A percentile compares a stretch with the other conserved stretches of the same genome.
These are phyloP conservation scores for Cyaniris semiargus DNA, from an alignment of 2,888 invertebrate genomes.

Conservation along the genomic window DNA sequence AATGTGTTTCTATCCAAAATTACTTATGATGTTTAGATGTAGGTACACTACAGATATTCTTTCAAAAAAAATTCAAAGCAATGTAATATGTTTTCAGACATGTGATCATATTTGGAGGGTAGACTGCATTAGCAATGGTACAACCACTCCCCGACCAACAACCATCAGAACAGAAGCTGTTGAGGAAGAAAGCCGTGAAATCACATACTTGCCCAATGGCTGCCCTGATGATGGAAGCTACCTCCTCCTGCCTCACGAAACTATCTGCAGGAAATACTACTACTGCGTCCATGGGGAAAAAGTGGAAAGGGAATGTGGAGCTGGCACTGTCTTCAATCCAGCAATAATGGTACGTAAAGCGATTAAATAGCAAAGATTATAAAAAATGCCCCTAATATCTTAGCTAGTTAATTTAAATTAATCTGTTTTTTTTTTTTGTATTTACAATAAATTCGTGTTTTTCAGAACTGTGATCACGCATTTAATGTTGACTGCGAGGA, in stretches of 20 bases:
- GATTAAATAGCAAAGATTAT: neutral
- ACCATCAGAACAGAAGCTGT: neutral
- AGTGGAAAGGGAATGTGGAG: slow-evolving; percentile 47
- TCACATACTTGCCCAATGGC: slow-evolving; percentile 43
- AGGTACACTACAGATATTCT: neutral
- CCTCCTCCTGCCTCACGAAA: slow-evolving; percentile 49
- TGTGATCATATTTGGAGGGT: neutral
- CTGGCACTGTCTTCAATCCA: slow-evolving; percentile 53
- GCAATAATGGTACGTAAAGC: slow-evolving; percentile 49
- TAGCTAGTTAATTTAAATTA: neutral
- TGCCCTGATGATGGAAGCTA: slow-evolving; percentile 49
- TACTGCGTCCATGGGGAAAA: slow-evolving; percentile 51
- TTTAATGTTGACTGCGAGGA: slow-evolving; percentile 10
- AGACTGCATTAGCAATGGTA: slow-evolving; percentile 22
- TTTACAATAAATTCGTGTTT: neutral
- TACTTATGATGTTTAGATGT: neutral
- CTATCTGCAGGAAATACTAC: slow-evolving; percentile 51
- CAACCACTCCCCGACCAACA: neutral
- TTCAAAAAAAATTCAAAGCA: neutral
- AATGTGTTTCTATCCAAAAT: neutral
- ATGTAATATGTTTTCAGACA: neutral
- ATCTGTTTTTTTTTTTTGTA: neutral
- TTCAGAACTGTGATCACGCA: slow-evolving; percentile 12
- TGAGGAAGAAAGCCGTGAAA: slow-evolving; percentile 6
- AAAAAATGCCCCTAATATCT: neutral